Conservation (phyloP, 2,888 invertebrate genomes). For the Campaea margaritaria region DNA sequence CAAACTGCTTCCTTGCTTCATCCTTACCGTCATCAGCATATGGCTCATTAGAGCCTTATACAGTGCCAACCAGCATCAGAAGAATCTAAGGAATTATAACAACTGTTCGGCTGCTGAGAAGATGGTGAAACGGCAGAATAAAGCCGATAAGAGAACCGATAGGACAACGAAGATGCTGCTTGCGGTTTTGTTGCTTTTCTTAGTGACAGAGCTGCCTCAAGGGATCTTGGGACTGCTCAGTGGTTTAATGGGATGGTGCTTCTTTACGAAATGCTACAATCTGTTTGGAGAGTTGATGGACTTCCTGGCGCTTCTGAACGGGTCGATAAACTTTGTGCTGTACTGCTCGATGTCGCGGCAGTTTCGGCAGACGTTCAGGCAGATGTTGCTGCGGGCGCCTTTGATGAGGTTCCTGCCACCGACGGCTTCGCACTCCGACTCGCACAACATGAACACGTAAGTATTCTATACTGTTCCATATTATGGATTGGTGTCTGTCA, state of each 20-base stretch:
- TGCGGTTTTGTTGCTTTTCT: conserved; percentile 93
- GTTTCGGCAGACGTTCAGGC: conserved; percentile 92
- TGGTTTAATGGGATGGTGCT: conserved; percentile 88
- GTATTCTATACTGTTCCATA: conserved; percentile 54
- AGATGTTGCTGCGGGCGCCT: conserved; percentile 88
- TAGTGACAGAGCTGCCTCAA: conserved; percentile 95
- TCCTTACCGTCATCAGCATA: conserved; percentile 89
- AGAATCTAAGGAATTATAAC: conserved; percentile 88
- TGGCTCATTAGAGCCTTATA: conserved; percentile 90
- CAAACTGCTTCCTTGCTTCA: conserved; percentile 91
- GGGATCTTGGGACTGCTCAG: conserved; percentile 90
- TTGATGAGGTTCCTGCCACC: conserved; percentile 86
- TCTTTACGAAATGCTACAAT: conserved; percentile 92
- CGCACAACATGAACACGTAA: conserved; percentile 87
- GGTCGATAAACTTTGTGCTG: conserved; percentile 96
- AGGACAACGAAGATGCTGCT: conserved; percentile 95
- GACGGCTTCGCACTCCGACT: conserved; percentile 86
- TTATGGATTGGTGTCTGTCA: too few species aligned
- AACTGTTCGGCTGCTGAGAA: conserved; percentile 81
- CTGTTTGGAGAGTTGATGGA: conserved; percentile 95
- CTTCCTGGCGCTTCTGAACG: conserved; percentile 94
- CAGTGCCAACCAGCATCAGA: conserved; percentile 90
- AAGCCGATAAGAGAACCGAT: conserved; percentile 91
- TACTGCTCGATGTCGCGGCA: conserved; percentile 98
- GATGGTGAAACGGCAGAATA: conserved; percentile 78